Conservation (phyloP, 2,113 vertebrate species). For the Psephotus haematonotus region DNA sequence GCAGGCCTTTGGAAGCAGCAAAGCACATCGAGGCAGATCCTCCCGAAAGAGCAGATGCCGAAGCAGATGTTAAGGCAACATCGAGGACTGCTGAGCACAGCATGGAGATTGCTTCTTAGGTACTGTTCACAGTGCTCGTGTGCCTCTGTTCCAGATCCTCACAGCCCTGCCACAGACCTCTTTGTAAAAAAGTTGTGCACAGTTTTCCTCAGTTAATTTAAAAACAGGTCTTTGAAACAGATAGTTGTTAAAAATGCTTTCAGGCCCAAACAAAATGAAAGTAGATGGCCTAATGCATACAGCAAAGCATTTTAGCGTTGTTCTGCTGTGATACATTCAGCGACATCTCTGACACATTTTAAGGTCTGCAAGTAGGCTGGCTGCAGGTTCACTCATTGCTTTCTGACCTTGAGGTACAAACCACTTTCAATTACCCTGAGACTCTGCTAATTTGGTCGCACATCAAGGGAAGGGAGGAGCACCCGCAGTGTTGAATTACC, state of each 20-base stretch:
- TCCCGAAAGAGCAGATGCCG: neutral
- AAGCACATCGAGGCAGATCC: neutral
- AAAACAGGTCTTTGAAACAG: neutral
- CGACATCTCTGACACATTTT: neutral
- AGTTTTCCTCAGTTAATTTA: neutral
- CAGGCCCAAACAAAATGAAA: neutral
- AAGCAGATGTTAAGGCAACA: neutral
- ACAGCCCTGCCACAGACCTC: neutral
- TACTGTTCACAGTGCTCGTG: neutral
- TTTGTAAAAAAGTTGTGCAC: neutral
- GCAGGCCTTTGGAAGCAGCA: neutral
- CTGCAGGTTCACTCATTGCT: neutral
- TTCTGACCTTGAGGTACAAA: neutral
- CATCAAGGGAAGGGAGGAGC: neutral
- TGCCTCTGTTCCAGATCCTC: neutral
- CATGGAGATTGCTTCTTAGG: neutral
- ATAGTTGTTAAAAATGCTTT: neutral
- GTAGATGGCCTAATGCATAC: neutral
- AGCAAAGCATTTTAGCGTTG: neutral
- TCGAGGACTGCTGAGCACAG: fast-evolving
- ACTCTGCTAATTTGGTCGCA: neutral
- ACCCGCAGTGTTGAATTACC: neutral
- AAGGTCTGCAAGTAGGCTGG: neutral
- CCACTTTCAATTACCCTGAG: neutral
- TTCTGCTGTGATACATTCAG: neutral